Percentiles rank a stretch among this genome's conserved stretches.
phyloP scores from a whole-genome alignment of 2,797 vertebrate genomes.

The Characodon lateralis region DNA sequence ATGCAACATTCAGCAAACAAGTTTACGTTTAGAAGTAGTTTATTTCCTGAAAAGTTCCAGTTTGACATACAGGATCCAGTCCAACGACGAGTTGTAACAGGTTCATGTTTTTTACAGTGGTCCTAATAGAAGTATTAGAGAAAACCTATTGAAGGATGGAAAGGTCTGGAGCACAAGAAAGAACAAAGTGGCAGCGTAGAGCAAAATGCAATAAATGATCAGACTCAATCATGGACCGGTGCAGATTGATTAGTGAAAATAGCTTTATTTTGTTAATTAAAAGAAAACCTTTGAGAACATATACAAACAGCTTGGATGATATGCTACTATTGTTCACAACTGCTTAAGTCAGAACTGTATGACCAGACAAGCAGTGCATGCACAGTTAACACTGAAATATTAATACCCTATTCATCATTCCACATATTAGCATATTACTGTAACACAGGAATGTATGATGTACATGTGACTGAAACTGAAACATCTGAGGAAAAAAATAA shows the following conservation, averaged over 20 bases:
- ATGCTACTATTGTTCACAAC: neutral
- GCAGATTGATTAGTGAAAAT: constrained; percentile 1
- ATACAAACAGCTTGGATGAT: neutral
- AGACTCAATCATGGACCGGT: neutral
- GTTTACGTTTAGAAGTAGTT: neutral
- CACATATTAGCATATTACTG: neutral
- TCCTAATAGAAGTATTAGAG: neutral
- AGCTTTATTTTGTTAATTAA: constrained; percentile 6
- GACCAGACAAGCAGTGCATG: neutral
- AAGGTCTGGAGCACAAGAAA: neutral
- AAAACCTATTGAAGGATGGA: neutral
- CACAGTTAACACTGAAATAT: neutral
- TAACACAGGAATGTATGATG: neutral
- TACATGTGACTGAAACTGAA: neutral
- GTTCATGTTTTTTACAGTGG: neutral
- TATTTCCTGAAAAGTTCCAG: neutral
- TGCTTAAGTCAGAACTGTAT: neutral
- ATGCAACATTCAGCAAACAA: neutral
- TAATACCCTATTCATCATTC: neutral
- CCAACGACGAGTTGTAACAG: neutral
- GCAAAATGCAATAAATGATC: neutral
- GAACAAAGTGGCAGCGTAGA: neutral
- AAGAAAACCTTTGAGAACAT: neutral
- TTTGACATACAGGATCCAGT: neutral
- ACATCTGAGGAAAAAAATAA: neutral